These are phyloP conservation scores for Himalopsyche japonica DNA, from an alignment of 2,888 invertebrate species.

Conservation along the genomic window DNA sequence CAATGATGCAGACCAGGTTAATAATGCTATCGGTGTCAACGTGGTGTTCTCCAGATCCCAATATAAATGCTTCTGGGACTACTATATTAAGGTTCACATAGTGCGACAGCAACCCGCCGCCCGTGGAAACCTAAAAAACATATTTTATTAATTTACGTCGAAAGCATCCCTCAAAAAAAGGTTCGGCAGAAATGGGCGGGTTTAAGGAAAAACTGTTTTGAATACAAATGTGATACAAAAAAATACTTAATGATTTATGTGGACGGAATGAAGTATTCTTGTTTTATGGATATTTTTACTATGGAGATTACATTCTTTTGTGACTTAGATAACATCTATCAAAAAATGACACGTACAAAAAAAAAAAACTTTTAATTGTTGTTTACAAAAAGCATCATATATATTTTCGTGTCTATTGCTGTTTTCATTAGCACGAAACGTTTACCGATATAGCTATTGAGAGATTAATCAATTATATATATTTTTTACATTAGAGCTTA, in stretches of 20 bases:
- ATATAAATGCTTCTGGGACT: conserved; percentile 87
- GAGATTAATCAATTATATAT: too few relatives aligned
- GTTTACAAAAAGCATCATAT: too few relatives aligned
- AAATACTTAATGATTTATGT: not conserved
- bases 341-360: too few relatives aligned
- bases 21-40: conserved; percentile 89
- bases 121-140: conserved; percentile 74
- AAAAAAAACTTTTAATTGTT: too few relatives aligned
- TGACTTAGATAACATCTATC: too few relatives aligned
- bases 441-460: too few relatives aligned
- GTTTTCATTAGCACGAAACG: too few relatives aligned
- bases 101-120: conserved; percentile 81
- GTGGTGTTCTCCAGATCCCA: conserved; percentile 85
- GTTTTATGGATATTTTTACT: too few relatives aligned
- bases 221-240: not conserved
- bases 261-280: not conserved
- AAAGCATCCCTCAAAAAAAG: not conserved
- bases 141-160: not conserved
- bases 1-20: conserved; percentile 87
- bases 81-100: conserved; percentile 87
- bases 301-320: too few relatives aligned
- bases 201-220: not conserved
- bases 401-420: too few relatives aligned
- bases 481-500: too few relatives aligned
- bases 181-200: not conserved